These are phyloP conservation scores for Trichomalopsis sarcophagae DNA, from an alignment of 1,140 invertebrate genomes.

Conservation along the genomic window DNA sequence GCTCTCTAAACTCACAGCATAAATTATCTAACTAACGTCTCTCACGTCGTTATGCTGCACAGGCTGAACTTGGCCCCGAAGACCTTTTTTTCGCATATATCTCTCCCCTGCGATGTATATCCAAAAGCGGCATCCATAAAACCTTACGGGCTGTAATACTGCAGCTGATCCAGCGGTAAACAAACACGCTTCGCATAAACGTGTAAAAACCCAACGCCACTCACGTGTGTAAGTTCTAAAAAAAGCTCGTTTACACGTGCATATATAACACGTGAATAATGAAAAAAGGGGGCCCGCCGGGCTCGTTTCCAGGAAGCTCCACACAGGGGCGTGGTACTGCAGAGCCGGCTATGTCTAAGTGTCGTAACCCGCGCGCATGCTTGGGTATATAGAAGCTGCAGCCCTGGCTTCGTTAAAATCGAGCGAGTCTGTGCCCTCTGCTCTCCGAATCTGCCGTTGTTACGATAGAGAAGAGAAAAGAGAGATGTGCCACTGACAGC, in stretches of 20 bases:
- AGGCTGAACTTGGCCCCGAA: too few species aligned
- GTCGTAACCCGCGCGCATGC: background rate
- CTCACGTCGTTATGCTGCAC: too few species aligned
- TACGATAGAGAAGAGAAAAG: background rate
- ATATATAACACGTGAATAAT: slow-evolving; percentile 1
- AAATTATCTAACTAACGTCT: background rate
- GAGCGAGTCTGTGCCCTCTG: background rate
- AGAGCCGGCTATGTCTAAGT: background rate
- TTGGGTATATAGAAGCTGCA: too few species aligned
- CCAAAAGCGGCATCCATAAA: too few species aligned
- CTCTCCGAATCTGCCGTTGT: background rate
- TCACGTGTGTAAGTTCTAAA: background rate
- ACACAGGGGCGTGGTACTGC: background rate
- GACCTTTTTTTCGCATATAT: too few species aligned
- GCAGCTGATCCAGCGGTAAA: too few species aligned
- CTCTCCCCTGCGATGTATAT: too few species aligned
- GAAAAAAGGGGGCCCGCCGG: background rate
- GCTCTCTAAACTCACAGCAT: background rate
- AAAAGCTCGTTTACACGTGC: background rate
- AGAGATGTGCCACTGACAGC: background rate
- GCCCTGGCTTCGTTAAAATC: too few species aligned
- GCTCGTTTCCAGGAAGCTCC: slow-evolving; percentile 10
- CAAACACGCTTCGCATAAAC: too few species aligned
- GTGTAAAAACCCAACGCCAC: too few species aligned
- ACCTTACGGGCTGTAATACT: too few species aligned